Evolutionary conservation across 1,140 invertebrate genomes (phyloP), one percentile per base, ranked within the genome.

Genomic region (Zelostemma sp.): DNA sequence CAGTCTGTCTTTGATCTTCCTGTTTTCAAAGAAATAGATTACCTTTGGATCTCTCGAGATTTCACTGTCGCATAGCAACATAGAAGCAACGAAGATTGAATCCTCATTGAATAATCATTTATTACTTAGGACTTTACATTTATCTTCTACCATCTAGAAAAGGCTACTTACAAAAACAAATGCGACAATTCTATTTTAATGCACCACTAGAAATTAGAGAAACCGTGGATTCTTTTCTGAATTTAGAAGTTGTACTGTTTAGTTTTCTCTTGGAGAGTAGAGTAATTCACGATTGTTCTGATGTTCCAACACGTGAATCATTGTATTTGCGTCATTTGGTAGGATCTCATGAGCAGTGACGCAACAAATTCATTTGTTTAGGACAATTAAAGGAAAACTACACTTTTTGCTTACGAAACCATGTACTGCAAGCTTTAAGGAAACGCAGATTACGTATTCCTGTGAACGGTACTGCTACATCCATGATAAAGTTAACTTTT

Each of bases 21-120:
- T 47, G 47, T 47, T 65, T 65, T 58, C 33, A 31, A 58, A 15
- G 43, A 65, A 51, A 65, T 21, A 56, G 35, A 56, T 63, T 63
- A 50, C 53, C 21, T 43, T 11, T n/a, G 53, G 25, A 12, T 35
- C 53, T 46, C 47, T 8, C 0, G 49, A 45, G 54, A 53, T 53
- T 51, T 56, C 46, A 21, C 45, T 56, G 46, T 53, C 62, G 47
- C 41, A 5, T 31, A 6, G 11, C 25, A 53, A 51, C 47, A 21
- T 31, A 46, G 11, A 64, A 41, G 38, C 33, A 31, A 40, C 16
- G 31, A 28, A 50, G 19, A 35, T 50, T 31, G 31, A 17, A 48
- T 35, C 25, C 48, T 33, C 28, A 33, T 50, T 50, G 28, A 50
- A 50, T 35, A 33, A 35, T 31, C 57, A 54, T 51, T 19, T 19